Base-by-base conservation (phyloP, 1,140 invertebrate genomes). In the Lepidurus arcticus region DNA sequence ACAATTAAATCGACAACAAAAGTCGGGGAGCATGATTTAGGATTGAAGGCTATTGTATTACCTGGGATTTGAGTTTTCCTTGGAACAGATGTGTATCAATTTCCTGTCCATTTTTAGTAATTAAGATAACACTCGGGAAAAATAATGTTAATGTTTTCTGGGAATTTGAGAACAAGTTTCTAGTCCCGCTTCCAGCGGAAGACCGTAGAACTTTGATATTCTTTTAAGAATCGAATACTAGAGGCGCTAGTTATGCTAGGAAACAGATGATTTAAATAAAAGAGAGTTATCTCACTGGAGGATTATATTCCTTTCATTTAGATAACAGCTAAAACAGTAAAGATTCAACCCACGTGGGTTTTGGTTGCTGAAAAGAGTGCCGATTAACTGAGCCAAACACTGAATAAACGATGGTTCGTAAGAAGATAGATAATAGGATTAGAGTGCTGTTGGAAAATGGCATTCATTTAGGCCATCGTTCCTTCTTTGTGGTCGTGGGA, bases 391-490 rank as follows among this genome's bases (percentile, higher is more conserved):
- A 76, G 16, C 16, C 42, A 16, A 2, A 26, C 24, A 5, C 16
- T 16, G 75, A 44, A 53, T 21, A 47, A 78, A 74, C 44, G 24
- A 78, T 78, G 78, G 78, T 94, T 92, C 90, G 93, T 80, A 97
- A 95, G 84, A 99, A 99, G 86, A 93, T 99, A 81, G 98, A 99
- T 85, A 98, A 98, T 84, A 89, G 98, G 47, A 95, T 99, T 78
- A 89, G 96, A 78, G 89, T 94, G 47, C 89, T 99, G 85, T 98
- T 99, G 83, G 98, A 99, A 86, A 98, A 98, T 92, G 97, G 97
- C 43, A 93, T 98, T 53, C 89, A 89, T 81, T 83, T 90, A 9
- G 92, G 94, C 24, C 96, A 99, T 84, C 88, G 94, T 81, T 95
- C 95, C 42, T 91, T 99, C 90, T 96, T 99, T 87, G 90, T 96